Evolutionary conservation across 2,113 vertebrate species (phyloP).

Genomic region (Esox niger): DNA sequence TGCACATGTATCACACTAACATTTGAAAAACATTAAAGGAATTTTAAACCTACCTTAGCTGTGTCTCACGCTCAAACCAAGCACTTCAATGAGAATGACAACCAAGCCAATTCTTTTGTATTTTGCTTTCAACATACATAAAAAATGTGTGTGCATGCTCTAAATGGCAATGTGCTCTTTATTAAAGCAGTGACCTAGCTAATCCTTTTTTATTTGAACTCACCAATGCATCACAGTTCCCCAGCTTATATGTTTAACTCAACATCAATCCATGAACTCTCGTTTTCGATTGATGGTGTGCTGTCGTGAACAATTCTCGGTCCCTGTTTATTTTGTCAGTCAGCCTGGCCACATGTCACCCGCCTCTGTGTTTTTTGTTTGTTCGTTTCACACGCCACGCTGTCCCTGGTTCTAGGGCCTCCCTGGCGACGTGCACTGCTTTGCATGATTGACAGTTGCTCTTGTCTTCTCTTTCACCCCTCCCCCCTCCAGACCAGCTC

Average conservation of each 20-base stretch:
- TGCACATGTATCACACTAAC: slow-evolving; percentile 16
- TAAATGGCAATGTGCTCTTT: background rate
- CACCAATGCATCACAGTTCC: background rate
- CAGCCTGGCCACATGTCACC: slow-evolving; percentile 1
- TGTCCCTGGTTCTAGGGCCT: slow-evolving; percentile 24
- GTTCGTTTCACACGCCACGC: slow-evolving; percentile 27
- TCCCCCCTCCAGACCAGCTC: slow-evolving; percentile 70
- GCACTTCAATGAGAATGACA: slow-evolving; percentile 5
- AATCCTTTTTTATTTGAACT: background rate
- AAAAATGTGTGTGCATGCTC: slow-evolving; percentile 26
- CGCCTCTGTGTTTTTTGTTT: background rate
- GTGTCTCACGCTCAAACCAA: background rate
- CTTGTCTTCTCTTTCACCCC: slow-evolving; percentile 68
- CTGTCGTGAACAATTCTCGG: background rate
- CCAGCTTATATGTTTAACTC: background rate
- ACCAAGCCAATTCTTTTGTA: slow-evolving; percentile 25
- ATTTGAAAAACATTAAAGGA: slow-evolving; percentile 4
- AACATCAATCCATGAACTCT: background rate
- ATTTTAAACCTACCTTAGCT: background rate
- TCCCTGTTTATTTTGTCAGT: background rate
- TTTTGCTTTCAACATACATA: background rate
- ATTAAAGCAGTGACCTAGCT: background rate
- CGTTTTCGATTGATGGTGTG: background rate
- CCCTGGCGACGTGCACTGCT: slow-evolving; percentile 53
- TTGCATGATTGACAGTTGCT: slow-evolving; percentile 78